Conservation (phyloP, 2,888 invertebrate species). For the Sepioteuthis lessoniana region DNA sequence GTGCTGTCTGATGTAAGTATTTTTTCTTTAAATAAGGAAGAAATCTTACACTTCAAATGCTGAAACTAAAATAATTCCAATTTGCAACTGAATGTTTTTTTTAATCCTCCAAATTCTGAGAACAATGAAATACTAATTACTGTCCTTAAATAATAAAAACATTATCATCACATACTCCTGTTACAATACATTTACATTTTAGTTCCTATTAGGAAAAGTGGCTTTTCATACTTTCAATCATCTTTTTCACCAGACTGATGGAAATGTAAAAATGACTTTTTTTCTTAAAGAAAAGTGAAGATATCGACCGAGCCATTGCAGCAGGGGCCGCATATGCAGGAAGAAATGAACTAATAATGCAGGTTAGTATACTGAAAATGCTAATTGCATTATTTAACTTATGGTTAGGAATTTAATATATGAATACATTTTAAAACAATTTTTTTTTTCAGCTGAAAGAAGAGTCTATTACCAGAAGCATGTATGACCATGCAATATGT, state of each 20-base stretch:
- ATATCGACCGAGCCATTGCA: not conserved
- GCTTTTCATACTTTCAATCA: too few relatives aligned
- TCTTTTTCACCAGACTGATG: not conserved
- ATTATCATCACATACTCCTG: too few relatives aligned
- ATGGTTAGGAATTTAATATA: not conserved
- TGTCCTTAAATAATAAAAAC: too few relatives aligned
- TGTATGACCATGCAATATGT: constrained; percentile 62
- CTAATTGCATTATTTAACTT: not conserved
- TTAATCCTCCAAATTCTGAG: not conserved
- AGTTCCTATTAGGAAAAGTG: not conserved
- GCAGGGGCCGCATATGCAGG: not conserved
- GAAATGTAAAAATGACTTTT: not conserved
- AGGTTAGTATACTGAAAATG: not conserved
- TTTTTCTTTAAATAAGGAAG: too few relatives aligned
- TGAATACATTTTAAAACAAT: too few relatives aligned
- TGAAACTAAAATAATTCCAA: too few relatives aligned
- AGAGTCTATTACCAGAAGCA: constrained; percentile 59
- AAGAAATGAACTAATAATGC: not conserved
- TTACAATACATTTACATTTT: too few relatives aligned
- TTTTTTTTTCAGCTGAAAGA: constrained; percentile 57
- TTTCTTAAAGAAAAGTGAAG: not conserved
- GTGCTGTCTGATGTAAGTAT: constrained; percentile 67
- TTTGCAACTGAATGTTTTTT: not conserved
- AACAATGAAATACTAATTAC: not conserved
- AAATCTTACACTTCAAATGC: too few relatives aligned